Evolutionary conservation across 2,888 invertebrate genomes (phyloP).

Genomic region (Drosophila antonietae): DNA sequence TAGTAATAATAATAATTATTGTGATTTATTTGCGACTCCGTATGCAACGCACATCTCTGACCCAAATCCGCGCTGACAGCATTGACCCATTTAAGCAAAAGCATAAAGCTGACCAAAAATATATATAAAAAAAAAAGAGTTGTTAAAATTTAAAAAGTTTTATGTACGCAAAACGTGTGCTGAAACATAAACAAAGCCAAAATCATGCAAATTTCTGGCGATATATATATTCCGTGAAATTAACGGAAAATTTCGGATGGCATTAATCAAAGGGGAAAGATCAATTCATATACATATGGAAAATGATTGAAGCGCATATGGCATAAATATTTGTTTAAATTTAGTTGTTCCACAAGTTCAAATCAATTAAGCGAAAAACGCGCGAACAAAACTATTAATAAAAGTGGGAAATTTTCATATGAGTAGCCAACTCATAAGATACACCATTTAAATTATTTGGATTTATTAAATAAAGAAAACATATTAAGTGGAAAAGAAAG

Average conservation of each 20-base stretch:
- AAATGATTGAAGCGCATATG: background rate
- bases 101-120: slow-evolving; percentile 23
- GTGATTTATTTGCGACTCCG: slow-evolving; percentile 54
- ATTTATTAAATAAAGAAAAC: background rate
- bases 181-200: slow-evolving; percentile 26
- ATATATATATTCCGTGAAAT: slow-evolving; percentile 18
- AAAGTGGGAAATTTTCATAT: background rate
- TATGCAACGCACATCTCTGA: slow-evolving; percentile 69
- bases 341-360: slow-evolving; percentile 21
- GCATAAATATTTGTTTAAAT: slow-evolving; percentile 5
- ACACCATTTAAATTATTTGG: background rate
- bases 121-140: background rate
- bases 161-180: slow-evolving; percentile 24
- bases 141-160: slow-evolving; percentile 2
- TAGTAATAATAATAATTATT: slow-evolving; percentile 53
- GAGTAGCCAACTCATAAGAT: background rate
- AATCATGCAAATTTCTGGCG: slow-evolving; percentile 23
- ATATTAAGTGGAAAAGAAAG: background rate
- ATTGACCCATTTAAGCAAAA: slow-evolving; percentile 66
- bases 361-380: slow-evolving; percentile 16
- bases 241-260: slow-evolving; percentile 21
- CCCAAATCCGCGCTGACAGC: slow-evolving; percentile 66
- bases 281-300: background rate
- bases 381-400: background rate
- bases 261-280: slow-evolving; percentile 16